Evolutionary conservation across 2,888 invertebrate genomes (phyloP).

Genomic region (Cheilosia pagana): DNA sequence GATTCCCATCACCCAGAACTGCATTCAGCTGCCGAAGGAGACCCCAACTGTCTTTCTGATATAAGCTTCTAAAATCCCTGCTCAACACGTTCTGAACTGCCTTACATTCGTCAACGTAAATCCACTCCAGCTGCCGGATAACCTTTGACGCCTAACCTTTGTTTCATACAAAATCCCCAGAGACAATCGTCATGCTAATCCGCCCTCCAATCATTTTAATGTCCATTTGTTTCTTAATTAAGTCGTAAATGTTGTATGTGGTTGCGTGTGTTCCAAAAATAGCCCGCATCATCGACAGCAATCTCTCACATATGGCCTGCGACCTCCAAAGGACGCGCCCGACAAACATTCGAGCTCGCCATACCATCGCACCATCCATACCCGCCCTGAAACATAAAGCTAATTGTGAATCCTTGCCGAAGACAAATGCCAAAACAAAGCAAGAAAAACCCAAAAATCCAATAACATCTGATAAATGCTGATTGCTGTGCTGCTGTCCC

Average conservation of each 20-base stretch:
- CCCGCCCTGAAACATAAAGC: neutral
- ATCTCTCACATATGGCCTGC: neutral
- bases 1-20: no score
- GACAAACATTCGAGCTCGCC: no score
- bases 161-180: neutral
- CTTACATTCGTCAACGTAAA: neutral
- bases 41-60: no score
- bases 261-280: neutral
- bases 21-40: no score
- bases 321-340: no score
- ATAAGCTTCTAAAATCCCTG: no score
- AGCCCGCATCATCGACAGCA: slow-evolving; percentile 2
- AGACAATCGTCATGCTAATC: slow-evolving; percentile 38
- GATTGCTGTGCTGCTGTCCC: slow-evolving; percentile 40
- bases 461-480: slow-evolving; percentile 60
- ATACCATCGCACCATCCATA: no score
- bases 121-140: neutral
- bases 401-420: slow-evolving; percentile 14
- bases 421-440: neutral
- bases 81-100: no score
- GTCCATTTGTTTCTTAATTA: slow-evolving; percentile 36
- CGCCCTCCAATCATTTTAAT: slow-evolving; percentile 7
- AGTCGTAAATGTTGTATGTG: slow-evolving; percentile 7
- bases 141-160: neutral
- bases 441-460: neutral